Conservation (phyloP, 2,113 vertebrate species). For the Phyllostomus hastatus region DNA sequence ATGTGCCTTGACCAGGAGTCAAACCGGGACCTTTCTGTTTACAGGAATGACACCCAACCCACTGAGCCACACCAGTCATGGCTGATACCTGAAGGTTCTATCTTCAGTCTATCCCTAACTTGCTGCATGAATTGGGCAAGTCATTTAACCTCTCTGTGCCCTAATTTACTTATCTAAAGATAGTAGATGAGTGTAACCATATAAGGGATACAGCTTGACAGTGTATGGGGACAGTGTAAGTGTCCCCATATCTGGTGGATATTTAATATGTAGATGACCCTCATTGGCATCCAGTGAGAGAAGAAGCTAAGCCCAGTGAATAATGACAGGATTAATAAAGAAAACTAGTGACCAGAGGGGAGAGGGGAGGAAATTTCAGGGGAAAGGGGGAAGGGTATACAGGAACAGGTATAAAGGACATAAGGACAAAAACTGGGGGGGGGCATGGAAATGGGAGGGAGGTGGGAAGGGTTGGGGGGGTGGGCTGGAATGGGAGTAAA, state of each 20-base stretch:
- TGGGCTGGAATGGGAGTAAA: no score
- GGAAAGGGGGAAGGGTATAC: no score
- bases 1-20: no score
- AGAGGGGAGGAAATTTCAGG: no score
- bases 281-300: background rate
- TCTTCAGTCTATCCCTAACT: background rate
- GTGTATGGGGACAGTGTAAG: no score
- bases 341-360: background rate
- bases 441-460: no score
- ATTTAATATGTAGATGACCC: background rate
- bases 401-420: no score
- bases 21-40: no score
- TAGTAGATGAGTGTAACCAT: background rate
- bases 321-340: background rate
- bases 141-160: background rate
- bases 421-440: no score
- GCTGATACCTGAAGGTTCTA: background rate
- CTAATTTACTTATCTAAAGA: background rate
- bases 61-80: no score
- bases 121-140: background rate
- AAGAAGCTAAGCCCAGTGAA: background rate
- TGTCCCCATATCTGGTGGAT: background rate
- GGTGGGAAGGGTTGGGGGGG: no score
- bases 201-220: background rate
- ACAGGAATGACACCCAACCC: no score